Evolutionary conservation across 2,888 invertebrate species (phyloP).

Genomic region (Andrena praecox): DNA sequence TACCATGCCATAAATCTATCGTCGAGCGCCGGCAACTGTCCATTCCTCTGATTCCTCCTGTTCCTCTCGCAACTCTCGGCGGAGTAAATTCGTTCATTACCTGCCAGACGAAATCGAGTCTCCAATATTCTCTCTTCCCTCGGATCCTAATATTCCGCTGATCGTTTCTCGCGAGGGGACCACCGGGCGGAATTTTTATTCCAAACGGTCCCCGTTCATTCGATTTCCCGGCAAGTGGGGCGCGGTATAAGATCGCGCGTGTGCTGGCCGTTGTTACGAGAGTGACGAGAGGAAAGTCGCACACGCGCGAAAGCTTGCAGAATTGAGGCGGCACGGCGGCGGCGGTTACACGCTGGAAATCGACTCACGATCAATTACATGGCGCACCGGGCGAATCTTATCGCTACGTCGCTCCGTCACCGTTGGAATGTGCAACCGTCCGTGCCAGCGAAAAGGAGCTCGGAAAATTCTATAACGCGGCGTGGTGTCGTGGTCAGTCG

Average conservation of each 20-base stretch:
- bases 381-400: background rate
- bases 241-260: no score
- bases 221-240: no score
- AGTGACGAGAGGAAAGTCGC: background rate
- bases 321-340: background rate
- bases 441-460: background rate
- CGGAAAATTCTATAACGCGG: background rate
- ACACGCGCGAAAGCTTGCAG: background rate
- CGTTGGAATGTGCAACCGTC: conserved; percentile 1
- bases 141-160: no score
- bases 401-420: background rate
- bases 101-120: no score
- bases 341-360: background rate
- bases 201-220: background rate
- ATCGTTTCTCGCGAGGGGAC: background rate
- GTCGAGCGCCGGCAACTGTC: background rate
- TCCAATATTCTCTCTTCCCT: no score
- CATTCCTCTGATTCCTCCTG: background rate
- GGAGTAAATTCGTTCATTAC: background rate
- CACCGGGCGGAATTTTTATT: background rate
- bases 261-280: no score
- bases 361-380: conserved; percentile 5
- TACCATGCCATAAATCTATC: background rate
- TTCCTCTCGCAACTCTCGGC: background rate
- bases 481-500: background rate